Evolutionary conservation across 2,113 vertebrate species (phyloP).

Genomic region (Craseonycteris thonglongyai): DNA sequence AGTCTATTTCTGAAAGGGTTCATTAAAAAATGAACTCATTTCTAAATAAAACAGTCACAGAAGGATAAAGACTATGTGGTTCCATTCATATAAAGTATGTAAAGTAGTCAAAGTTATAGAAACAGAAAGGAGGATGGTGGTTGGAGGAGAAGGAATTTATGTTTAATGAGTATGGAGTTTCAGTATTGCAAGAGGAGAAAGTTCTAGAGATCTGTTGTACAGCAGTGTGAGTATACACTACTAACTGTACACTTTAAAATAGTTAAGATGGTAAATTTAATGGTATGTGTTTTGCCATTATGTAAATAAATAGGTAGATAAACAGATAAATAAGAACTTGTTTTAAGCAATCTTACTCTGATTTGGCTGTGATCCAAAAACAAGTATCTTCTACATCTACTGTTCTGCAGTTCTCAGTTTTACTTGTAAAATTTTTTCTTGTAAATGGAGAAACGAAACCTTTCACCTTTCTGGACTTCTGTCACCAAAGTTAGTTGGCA

Average conservation of each 20-base stretch:
- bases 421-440: background rate
- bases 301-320: background rate
- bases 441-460: background rate
- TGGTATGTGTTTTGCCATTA: background rate
- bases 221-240: too few relatives aligned
- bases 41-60: background rate
- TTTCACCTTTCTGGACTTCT: background rate
- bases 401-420: background rate
- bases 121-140: background rate
- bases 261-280: background rate
- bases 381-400: background rate
- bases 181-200: background rate
- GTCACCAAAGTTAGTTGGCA: background rate
- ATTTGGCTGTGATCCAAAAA: background rate
- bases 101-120: background rate
- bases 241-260: too few relatives aligned
- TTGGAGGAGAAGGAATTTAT: fast-evolving
- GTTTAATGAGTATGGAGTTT: background rate
- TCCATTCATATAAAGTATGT: too few relatives aligned
- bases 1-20: background rate
- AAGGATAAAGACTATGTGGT: background rate
- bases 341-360: background rate
- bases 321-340: background rate
- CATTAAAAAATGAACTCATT: background rate
- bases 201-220: background rate